Evolutionary conservation across 2,113 vertebrate genomes (phyloP).

Genomic region (Nansenia antarctica): DNA sequence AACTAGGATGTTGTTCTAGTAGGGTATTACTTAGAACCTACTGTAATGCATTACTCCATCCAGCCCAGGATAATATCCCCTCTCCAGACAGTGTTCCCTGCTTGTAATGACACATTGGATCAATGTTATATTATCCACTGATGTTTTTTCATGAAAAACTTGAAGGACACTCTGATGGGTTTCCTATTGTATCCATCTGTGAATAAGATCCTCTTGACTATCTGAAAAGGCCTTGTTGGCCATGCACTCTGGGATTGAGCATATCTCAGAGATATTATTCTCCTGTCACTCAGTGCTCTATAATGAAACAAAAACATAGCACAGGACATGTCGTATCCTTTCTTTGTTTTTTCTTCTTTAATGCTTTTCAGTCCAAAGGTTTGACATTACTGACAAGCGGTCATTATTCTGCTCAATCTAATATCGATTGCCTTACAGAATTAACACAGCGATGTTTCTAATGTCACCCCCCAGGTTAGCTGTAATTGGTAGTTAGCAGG

Average conservation of each 20-base stretch:
- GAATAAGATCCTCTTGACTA: too few relatives aligned
- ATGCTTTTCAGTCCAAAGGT: background rate
- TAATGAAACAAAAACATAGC: background rate
- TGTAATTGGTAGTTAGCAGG: background rate
- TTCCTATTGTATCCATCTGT: background rate
- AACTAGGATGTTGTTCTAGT: too few relatives aligned
- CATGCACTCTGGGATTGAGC: background rate
- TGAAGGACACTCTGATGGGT: background rate
- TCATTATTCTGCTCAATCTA: background rate
- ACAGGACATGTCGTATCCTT: background rate
- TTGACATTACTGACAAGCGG: background rate
- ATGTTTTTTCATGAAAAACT: background rate
- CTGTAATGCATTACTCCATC: too few relatives aligned
- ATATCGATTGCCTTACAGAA: background rate
- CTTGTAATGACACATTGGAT: background rate
- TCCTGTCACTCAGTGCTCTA: background rate
- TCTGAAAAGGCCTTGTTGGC: background rate
- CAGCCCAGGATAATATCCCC: too few relatives aligned
- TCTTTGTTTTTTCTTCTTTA: background rate
- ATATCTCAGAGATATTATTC: background rate
- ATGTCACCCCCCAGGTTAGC: background rate
- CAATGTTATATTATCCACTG: background rate
- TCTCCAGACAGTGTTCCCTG: background rate
- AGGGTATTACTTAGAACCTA: too few relatives aligned
- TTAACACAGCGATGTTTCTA: too few relatives aligned